Evolutionary conservation across 2,113 vertebrate species (phyloP).

Genomic region (Symphodus melops): DNA sequence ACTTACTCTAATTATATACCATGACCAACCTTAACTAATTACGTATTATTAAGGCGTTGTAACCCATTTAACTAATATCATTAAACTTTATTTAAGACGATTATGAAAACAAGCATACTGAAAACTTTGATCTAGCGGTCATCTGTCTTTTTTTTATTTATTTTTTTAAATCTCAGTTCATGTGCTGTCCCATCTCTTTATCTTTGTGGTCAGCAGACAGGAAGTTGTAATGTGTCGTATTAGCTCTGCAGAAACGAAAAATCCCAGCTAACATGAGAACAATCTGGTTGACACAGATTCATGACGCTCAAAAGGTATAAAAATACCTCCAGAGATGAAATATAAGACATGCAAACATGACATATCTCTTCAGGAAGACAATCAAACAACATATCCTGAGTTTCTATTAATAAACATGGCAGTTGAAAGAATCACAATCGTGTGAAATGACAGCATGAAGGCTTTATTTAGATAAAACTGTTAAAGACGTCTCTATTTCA

Average conservation of each 20-base stretch:
- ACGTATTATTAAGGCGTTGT: too few relatives aligned
- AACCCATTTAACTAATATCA: too few relatives aligned
- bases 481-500: constrained; percentile 31
- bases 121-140: background rate
- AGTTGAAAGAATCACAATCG: constrained; percentile 47
- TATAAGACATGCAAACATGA: constrained; percentile 2
- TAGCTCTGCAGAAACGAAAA: constrained; percentile 32
- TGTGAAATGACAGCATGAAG: constrained; percentile 41
- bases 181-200: background rate
- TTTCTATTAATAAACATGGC: constrained; percentile 58
- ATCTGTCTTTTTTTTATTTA: constrained; percentile 10
- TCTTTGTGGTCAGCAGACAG: constrained; percentile 10
- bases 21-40: too few relatives aligned
- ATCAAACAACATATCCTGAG: constrained; percentile 4
- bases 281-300: constrained; percentile 20
- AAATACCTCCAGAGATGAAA: constrained; percentile 49
- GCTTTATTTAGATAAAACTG: constrained; percentile 57
- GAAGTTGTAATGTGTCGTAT: constrained; percentile 12
- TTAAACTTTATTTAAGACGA: background rate
- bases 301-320: constrained; percentile 22
- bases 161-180: background rate
- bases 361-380: constrained; percentile 5
- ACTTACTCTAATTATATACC: too few relatives aligned
- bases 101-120: background rate
- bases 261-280: constrained; percentile 1